Percentiles rank a stretch among this genome's conserved stretches.
phyloP scores from a whole-genome alignment of 2,797 vertebrate genomes.

The Anguilla pacifica region DNA sequence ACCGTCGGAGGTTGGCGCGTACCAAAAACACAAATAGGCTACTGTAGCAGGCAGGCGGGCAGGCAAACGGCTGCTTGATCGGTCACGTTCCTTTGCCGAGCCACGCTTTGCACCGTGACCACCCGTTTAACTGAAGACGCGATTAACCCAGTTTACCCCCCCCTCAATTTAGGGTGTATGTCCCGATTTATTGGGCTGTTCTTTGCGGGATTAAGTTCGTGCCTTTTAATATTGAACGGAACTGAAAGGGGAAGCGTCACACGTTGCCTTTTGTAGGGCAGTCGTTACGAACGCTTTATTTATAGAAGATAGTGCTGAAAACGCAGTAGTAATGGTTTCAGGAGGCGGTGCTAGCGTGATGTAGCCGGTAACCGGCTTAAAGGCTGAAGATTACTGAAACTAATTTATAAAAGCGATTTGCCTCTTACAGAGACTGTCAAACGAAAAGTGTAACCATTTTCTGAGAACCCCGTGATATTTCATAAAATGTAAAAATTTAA shows the following conservation, averaged over 20 bases:
- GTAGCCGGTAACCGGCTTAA: slow-evolving; percentile 52
- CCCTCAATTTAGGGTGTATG: not conserved
- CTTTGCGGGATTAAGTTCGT: not conserved
- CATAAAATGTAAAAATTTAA: not conserved
- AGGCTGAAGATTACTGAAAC: slow-evolving; percentile 50
- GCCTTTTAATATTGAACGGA: not conserved
- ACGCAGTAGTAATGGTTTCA: slow-evolving; percentile 41
- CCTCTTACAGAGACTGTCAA: slow-evolving; percentile 24
- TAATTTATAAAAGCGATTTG: slow-evolving; percentile 43
- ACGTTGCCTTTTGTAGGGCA: not conserved
- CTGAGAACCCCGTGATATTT: not conserved
- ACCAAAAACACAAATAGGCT: not conserved
- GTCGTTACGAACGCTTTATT: slow-evolving; percentile 10
- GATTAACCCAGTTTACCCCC: not conserved
- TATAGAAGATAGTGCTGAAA: slow-evolving; percentile 1
- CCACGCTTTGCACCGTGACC: no score
- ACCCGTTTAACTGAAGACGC: not conserved
- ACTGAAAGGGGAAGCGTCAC: not conserved
- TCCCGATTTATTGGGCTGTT: not conserved
- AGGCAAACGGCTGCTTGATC: not conserved
- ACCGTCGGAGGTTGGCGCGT: not conserved
- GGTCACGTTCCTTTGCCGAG: not conserved
- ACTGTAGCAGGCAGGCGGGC: not conserved
- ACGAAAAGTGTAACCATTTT: slow-evolving; percentile 17
- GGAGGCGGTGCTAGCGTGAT: slow-evolving; percentile 51